phyloP scores from a whole-genome alignment of 2,113 vertebrate genomes.

The Clupea harengus region DNA sequence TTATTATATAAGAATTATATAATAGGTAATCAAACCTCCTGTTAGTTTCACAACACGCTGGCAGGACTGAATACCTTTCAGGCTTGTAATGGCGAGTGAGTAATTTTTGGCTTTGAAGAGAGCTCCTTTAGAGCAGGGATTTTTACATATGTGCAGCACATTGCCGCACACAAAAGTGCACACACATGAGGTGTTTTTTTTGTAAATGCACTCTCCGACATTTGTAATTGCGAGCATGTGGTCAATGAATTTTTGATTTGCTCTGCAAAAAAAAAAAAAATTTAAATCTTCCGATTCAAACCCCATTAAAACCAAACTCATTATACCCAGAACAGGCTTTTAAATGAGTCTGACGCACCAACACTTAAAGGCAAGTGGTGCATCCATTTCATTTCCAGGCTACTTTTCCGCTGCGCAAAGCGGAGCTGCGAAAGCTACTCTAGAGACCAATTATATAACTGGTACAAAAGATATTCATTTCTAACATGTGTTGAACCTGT shows the following conservation, averaged over 20 bases:
- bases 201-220: constrained; percentile 30
- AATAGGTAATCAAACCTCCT: constrained; percentile 35
- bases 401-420: background rate
- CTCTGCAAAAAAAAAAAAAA: background rate
- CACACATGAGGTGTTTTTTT: constrained; percentile 23
- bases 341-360: background rate
- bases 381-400: background rate
- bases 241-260: constrained; percentile 14
- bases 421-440: background rate
- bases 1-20: constrained; percentile 57
- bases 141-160: constrained; percentile 60
- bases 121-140: constrained; percentile 45
- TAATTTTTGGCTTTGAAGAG: constrained; percentile 36
- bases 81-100: constrained; percentile 31
- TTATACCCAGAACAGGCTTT: background rate
- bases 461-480: background rate
- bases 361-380: background rate
- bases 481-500: background rate
- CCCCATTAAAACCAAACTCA: background rate
- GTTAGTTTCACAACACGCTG: constrained; percentile 47
- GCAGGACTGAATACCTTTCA: constrained; percentile 34
- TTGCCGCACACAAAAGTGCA: constrained; percentile 39
- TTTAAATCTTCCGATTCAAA: background rate
- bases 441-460: background rate
- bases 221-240: constrained; percentile 49